Conservation (phyloP, 1,140 invertebrate species). For the Drosophila kurseongensis region DNA sequence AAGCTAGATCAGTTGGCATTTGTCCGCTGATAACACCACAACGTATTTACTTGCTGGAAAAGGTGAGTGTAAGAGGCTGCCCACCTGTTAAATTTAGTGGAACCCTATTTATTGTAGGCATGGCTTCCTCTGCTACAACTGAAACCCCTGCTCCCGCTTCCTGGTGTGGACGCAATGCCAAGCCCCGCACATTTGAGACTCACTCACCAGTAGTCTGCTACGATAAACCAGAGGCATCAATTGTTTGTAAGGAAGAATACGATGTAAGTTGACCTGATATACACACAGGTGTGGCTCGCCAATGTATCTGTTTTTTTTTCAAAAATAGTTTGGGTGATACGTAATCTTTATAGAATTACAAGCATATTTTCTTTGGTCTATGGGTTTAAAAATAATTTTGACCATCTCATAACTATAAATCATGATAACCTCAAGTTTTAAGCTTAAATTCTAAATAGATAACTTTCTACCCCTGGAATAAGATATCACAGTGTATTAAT, state of each 20-base stretch:
- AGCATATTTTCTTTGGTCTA: neutral
- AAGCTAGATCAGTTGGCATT: constrained; percentile 14
- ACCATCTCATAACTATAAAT: neutral
- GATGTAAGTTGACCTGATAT: constrained; percentile 48
- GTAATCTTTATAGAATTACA: neutral
- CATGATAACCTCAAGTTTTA: no score
- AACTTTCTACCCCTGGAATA: no score
- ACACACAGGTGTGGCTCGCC: no score
- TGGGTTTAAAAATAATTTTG: neutral
- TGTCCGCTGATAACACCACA: neutral
- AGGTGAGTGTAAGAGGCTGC: neutral
- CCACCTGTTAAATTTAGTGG: neutral
- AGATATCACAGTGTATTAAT: neutral
- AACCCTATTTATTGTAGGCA: neutral
- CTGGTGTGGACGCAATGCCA: constrained; percentile 64
- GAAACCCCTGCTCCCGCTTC: constrained; percentile 35
- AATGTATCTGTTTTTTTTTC: neutral
- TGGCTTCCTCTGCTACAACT: constrained; percentile 22
- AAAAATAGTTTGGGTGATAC: neutral
- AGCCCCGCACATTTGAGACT: constrained; percentile 63
- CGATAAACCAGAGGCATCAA: constrained; percentile 74
- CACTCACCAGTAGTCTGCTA: constrained; percentile 82
- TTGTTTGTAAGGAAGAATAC: constrained; percentile 73
- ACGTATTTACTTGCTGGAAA: neutral
- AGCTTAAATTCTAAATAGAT: no score